A percentile compares a stretch with the other conserved stretches of the same genome.
Evolutionary conservation across 1,140 invertebrate genomes (phyloP).

Genomic region (Trichonephila inaurata): DNA sequence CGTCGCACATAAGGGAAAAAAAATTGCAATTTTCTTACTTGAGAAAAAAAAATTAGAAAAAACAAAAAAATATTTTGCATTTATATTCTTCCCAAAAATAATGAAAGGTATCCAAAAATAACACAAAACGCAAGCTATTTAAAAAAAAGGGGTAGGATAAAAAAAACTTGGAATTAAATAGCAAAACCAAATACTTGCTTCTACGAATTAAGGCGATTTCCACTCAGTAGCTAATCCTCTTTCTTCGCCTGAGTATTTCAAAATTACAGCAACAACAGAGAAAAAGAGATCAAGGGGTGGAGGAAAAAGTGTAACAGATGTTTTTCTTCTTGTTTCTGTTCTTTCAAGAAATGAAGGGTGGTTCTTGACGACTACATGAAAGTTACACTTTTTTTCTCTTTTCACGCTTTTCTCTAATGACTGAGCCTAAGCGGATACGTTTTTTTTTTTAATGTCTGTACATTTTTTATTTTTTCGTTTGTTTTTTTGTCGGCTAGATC

Average conservation of each 20-base stretch:
- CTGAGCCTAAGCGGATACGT: neutral
- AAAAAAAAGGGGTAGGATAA: neutral
- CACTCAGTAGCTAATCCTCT: neutral
- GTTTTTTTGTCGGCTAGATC: neutral
- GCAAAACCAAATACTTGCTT: neutral
- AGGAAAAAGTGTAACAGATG: too few species aligned
- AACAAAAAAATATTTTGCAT: neutral
- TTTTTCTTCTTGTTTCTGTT: too few species aligned
- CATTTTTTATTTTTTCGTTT: too few species aligned
- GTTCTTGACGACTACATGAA: neutral
- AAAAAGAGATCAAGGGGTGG: neutral
- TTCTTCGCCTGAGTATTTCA: neutral
- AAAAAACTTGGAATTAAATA: neutral
- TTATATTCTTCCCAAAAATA: neutral
- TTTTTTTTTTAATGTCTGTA: neutral
- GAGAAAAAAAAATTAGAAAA: too few species aligned
- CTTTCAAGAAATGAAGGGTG: too few species aligned
- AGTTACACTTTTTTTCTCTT: neutral
- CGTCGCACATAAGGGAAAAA: neutral
- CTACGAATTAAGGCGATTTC: neutral
- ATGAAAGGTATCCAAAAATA: neutral
- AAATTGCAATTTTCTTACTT: too few species aligned
- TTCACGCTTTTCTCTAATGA: neutral
- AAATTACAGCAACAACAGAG: neutral
- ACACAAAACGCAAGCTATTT: neutral